A percentile compares a stretch with the other conserved stretches of the same genome.
Conservation (phyloP, 2,797 vertebrate species). For the Mallotus villosus region DNA sequence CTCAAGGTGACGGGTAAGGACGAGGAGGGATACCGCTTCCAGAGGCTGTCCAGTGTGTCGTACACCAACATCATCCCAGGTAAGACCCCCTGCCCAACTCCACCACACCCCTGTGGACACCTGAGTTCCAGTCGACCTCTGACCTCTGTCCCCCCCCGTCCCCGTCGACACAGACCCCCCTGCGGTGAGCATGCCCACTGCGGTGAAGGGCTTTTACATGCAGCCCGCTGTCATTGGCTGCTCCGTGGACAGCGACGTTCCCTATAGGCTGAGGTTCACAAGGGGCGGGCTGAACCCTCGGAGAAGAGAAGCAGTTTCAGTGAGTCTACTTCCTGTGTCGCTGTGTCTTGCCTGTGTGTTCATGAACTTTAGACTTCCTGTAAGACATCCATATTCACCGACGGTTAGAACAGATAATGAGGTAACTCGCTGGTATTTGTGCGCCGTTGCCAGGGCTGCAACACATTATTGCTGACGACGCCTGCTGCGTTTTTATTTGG, state of each 20-base stretch:
- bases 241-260: slow-evolving; percentile 81
- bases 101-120: neutral
- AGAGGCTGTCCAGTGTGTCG: slow-evolving; percentile 89
- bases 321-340: slow-evolving; percentile 61
- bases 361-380: neutral
- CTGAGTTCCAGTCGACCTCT: neutral
- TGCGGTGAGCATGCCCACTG: slow-evolving; percentile 81
- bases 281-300: slow-evolving; percentile 72
- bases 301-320: slow-evolving; percentile 80
- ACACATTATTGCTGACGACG: slow-evolving; percentile 44
- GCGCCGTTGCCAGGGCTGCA: slow-evolving; percentile 33
- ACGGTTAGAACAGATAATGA: slow-evolving; percentile 42
- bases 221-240: slow-evolving; percentile 81
- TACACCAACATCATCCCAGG: slow-evolving; percentile 87
- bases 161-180: slow-evolving; percentile 72
- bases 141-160: slow-evolving; percentile 26
- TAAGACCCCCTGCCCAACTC: slow-evolving; percentile 47
- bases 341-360: slow-evolving; percentile 15
- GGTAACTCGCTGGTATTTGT: slow-evolving; percentile 31
- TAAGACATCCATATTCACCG: slow-evolving; percentile 29
- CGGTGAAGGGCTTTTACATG: slow-evolving; percentile 77
- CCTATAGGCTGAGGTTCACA: slow-evolving; percentile 84
- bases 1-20: slow-evolving; percentile 88
- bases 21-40: slow-evolving; percentile 80
- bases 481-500: slow-evolving; percentile 43